These are phyloP conservation scores for Sialis fuliginosa DNA, from an alignment of 2,888 invertebrate genomes.

Conservation along the genomic window DNA sequence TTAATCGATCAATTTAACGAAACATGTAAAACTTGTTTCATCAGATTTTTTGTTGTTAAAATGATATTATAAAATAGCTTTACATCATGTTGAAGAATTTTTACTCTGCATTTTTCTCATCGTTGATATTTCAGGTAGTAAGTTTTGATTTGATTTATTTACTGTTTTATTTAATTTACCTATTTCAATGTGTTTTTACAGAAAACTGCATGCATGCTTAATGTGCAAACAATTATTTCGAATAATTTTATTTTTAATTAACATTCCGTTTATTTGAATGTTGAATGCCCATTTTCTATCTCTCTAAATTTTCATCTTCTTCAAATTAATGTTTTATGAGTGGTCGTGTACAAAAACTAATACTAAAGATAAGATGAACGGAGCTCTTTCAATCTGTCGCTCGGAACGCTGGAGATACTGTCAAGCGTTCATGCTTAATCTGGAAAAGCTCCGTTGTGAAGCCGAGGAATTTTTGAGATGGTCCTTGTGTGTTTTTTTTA, in stretches of 20 bases:
- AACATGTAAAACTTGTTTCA: no score
- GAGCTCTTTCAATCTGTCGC: slow-evolving; percentile 13
- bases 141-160: slow-evolving; percentile 7
- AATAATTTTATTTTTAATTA: background rate
- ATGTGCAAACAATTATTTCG: slow-evolving; percentile 15
- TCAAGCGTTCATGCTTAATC: background rate
- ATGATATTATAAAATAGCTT: background rate
- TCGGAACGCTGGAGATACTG: background rate
- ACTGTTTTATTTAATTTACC: slow-evolving; percentile 14
- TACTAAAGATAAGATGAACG: background rate
- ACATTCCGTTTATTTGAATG: slow-evolving; percentile 18
- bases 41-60: background rate
- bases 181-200: slow-evolving; percentile 16
- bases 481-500: slow-evolving; percentile 43
- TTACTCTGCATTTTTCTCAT: slow-evolving; percentile 14
- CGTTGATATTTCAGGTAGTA: slow-evolving; percentile 16
- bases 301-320: slow-evolving; percentile 15
- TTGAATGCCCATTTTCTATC: slow-evolving; percentile 23
- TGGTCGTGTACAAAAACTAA: slow-evolving; percentile 18
- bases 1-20: no score
- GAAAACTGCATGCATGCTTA: slow-evolving; percentile 14
- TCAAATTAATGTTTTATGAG: slow-evolving; percentile 21
- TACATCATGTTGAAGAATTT: slow-evolving; percentile 11
- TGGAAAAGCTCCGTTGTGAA: slow-evolving; percentile 21
- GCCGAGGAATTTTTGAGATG: slow-evolving; percentile 85